phyloP scores from a whole-genome alignment of 2,797 vertebrate species.

The Tenualosa thibaudeaui region DNA sequence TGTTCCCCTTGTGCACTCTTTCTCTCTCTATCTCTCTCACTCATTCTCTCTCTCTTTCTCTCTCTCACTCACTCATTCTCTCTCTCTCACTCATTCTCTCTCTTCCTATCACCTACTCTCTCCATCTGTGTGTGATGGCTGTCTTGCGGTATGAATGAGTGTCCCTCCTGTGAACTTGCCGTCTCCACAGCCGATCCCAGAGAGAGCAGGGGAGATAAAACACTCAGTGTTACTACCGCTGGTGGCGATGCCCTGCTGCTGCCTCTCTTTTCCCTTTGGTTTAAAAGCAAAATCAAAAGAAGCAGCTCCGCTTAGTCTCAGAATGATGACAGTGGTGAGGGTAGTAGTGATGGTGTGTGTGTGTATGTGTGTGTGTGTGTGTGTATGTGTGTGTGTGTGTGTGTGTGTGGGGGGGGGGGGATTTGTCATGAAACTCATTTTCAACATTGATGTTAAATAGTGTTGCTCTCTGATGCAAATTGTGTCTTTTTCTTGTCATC shows the following conservation, averaged over 20 bases:
- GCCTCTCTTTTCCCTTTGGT: neutral
- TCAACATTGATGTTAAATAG: neutral
- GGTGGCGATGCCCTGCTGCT: neutral
- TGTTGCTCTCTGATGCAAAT: neutral
- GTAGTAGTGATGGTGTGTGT: no score
- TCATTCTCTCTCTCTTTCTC: neutral
- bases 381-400: no score
- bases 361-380: no score
- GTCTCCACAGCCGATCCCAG: neutral
- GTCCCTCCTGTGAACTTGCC: neutral
- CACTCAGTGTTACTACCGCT: neutral
- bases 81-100: neutral
- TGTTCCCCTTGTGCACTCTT: conserved; percentile 18
- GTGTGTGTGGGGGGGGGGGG: neutral
- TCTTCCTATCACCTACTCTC: conserved; percentile 34
- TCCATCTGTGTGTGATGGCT: conserved; percentile 4
- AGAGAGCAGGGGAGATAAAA: neutral
- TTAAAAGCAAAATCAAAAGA: neutral
- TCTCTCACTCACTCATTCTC: neutral
- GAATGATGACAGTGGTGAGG: neutral
- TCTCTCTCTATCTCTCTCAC: neutral
- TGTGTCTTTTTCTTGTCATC: neutral
- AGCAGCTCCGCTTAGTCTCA: neutral
- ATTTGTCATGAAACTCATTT: neutral
- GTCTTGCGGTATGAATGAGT: neutral